Evolutionary conservation across 2,113 vertebrate species (phyloP).

Genomic region (mouse (Mus musculus)): DNA sequence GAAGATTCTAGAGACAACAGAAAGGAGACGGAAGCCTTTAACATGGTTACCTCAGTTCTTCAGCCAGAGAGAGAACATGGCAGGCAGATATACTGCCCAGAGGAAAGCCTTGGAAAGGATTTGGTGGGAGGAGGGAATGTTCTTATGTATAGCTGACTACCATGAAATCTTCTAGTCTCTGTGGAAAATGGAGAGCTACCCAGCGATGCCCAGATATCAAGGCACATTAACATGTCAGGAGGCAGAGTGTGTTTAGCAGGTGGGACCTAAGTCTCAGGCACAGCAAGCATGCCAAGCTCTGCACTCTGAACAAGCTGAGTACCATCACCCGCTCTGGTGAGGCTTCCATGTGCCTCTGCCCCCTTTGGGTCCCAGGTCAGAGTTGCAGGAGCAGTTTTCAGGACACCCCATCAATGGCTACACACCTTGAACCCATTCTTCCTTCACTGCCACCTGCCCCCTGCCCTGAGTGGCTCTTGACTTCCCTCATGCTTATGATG

Average conservation of each 20-base stretch:
- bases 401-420: neutral
- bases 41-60: neutral
- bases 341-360: neutral
- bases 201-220: neutral
- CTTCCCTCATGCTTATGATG: fast-evolving
- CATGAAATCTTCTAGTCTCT: neutral
- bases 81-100: fast-evolving
- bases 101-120: neutral
- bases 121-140: neutral
- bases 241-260: neutral
- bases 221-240: neutral
- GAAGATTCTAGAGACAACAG: neutral
- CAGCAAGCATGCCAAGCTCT: neutral
- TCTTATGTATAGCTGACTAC: neutral
- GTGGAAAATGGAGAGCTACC: too few species aligned
- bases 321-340: fast-evolving
- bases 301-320: too few species aligned
- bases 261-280: neutral
- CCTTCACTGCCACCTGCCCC: neutral
- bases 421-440: fast-evolving
- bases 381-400: too few species aligned
- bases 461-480: fast-evolving
- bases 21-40: too few species aligned
- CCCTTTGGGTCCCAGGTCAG: too few species aligned
- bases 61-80: fast-evolving